Percentiles rank a stretch among this genome's conserved stretches.
Conservation (phyloP, 2,888 invertebrate species). For the Sinhomidia bicolor region DNA sequence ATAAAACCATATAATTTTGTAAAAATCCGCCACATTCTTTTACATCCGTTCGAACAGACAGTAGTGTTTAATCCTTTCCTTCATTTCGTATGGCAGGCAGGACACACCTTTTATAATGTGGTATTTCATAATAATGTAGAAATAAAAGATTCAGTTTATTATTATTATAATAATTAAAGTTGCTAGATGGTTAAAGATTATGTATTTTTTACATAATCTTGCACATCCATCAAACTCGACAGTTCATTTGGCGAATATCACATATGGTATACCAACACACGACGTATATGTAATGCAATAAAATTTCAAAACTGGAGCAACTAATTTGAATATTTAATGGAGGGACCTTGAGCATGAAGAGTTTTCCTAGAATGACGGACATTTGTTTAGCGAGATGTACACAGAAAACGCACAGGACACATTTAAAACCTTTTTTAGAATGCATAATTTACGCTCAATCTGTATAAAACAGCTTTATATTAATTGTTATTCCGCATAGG, state of each 20-base stretch:
- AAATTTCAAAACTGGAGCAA: constrained; percentile 37
- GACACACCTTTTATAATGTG: too few relatives aligned
- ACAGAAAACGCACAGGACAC: not conserved
- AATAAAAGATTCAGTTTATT: too few relatives aligned
- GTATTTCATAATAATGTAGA: too few relatives aligned
- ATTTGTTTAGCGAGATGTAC: not conserved
- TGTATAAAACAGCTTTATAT: not conserved
- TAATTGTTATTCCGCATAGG: not conserved
- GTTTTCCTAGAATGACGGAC: constrained; percentile 46
- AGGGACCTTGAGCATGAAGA: constrained; percentile 34
- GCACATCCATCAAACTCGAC: not conserved
- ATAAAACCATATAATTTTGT: too few relatives aligned
- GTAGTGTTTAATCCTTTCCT: too few relatives aligned
- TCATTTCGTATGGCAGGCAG: too few relatives aligned
- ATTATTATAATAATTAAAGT: too few relatives aligned
- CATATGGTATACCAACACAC: not conserved
- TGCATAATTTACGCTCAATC: not conserved
- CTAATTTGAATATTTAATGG: constrained; percentile 12
- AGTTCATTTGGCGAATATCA: not conserved
- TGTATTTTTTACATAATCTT: not conserved
- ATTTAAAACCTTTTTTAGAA: not conserved
- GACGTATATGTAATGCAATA: not conserved
- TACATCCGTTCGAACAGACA: too few relatives aligned
- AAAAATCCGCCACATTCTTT: too few relatives aligned
- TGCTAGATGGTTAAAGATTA: too few relatives aligned